phyloP scores from a whole-genome alignment of 2,797 vertebrate species.

The Spondyliosoma cantharus region DNA sequence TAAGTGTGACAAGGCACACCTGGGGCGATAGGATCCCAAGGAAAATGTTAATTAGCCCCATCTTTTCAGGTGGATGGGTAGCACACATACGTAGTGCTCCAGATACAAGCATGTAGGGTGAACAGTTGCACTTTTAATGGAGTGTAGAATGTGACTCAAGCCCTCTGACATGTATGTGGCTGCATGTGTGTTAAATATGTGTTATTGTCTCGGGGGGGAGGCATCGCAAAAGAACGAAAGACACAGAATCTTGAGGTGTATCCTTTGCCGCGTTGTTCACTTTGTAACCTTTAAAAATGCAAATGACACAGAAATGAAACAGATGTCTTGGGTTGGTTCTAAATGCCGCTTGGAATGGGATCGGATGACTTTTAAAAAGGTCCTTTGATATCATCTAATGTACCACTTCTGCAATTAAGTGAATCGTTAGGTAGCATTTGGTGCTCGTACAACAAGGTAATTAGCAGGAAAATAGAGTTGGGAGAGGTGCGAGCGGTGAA shows the following conservation, averaged over 20 bases:
- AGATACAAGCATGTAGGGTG: conserved; percentile 41
- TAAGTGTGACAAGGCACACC: conserved; percentile 81
- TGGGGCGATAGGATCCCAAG: conserved; percentile 74
- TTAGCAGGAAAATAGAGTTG: conserved; percentile 80
- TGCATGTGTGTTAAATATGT: conserved; percentile 35
- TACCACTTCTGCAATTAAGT: conserved; percentile 83
- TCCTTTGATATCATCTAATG: conserved; percentile 81
- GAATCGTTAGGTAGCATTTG: conserved; percentile 82
- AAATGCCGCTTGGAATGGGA: conserved; percentile 76
- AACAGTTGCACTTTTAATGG: conserved; percentile 68
- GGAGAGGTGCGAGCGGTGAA: conserved; percentile 71
- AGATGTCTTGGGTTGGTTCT: conserved; percentile 76
- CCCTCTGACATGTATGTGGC: conserved; percentile 38
- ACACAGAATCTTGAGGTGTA: conserved; percentile 39
- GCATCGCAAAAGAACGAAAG: conserved; percentile 34
- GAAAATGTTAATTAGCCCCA: conserved; percentile 82
- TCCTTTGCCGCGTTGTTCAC: conserved; percentile 40
- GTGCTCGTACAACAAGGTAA: conserved; percentile 82
- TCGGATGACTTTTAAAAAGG: conserved; percentile 82
- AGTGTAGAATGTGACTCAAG: conserved; percentile 50
- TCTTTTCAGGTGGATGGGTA: conserved; percentile 73
- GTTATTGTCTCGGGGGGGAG: conserved; percentile 16
- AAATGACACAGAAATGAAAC: conserved; percentile 77
- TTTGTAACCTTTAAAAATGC: conserved; percentile 84
- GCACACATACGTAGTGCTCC: conserved; percentile 21